A percentile compares a stretch with the other conserved stretches of the same genome.
Conservation (phyloP, 1,140 invertebrate species). For the Trigoniulus corallinus region DNA sequence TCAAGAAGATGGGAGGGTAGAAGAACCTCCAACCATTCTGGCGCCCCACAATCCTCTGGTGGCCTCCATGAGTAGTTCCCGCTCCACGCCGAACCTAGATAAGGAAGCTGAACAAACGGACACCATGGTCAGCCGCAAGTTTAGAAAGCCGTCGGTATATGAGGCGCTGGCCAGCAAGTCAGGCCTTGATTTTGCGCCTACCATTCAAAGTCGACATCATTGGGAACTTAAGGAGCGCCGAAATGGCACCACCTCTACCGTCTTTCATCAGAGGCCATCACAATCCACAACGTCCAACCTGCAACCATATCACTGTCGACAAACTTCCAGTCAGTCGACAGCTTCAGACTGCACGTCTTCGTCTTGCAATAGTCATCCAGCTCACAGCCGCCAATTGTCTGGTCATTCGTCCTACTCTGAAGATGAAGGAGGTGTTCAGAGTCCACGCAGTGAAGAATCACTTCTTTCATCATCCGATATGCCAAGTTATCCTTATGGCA, state of each 20-base stretch:
- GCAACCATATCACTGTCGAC: not conserved
- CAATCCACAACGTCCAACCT: not conserved
- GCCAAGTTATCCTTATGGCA: too few relatives aligned
- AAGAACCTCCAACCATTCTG: not conserved
- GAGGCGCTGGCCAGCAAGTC: conserved; percentile 14
- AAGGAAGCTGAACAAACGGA: conserved; percentile 29
- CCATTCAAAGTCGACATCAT: conserved; percentile 12
- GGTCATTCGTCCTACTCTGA: conserved; percentile 5
- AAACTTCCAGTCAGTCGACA: conserved; percentile 6
- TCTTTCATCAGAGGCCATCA: not conserved
- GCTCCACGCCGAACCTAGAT: conserved; percentile 32
- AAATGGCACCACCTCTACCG: not conserved
- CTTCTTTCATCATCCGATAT: too few relatives aligned
- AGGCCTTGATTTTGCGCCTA: conserved; percentile 13
- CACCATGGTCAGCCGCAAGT: conserved; percentile 20
- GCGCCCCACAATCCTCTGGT: not conserved
- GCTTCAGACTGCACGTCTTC: conserved; percentile 2
- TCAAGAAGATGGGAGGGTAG: conserved; percentile 5
- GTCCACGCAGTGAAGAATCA: not conserved
- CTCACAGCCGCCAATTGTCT: conserved; percentile 8
- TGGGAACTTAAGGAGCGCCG: conserved; percentile 5
- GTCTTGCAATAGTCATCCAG: not conserved
- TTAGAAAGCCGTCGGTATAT: conserved; percentile 15
- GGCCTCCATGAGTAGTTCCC: not conserved
- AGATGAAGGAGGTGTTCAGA: conserved; percentile 1